These are phyloP conservation scores for Tenthredo scrophulariae DNA, from an alignment of 2,888 invertebrate species.

Conservation along the genomic window DNA sequence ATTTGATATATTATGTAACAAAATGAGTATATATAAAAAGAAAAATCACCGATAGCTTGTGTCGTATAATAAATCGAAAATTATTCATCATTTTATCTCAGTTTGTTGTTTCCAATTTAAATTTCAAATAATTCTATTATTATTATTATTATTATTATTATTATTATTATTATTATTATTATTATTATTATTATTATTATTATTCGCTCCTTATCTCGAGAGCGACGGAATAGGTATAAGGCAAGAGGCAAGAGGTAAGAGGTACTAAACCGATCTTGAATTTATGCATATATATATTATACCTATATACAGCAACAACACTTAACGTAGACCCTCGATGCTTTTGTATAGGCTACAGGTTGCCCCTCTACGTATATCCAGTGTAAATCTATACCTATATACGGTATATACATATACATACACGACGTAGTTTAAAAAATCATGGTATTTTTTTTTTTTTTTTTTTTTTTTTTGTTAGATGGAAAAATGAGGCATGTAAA, in stretches of 20 bases:
- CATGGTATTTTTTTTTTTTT: no score
- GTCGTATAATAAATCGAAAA: not conserved
- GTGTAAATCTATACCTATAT: not conserved
- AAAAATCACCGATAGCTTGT: not conserved
- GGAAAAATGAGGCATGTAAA: not conserved
- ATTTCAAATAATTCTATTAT: not conserved
- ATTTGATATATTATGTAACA: no score
- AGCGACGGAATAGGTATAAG: not conserved
- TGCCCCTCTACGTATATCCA: slow-evolving; percentile 20
- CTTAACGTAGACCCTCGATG: slow-evolving; percentile 21
- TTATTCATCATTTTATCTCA: not conserved
- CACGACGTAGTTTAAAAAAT: not conserved
- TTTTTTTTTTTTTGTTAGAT: no score
- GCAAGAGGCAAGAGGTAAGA: not conserved
- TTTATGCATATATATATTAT: not conserved
- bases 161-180: no score
- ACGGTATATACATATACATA: not conserved
- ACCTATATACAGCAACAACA: not conserved
- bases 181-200: not conserved
- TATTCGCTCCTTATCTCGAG: not conserved
- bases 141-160: no score
- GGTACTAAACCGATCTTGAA: slow-evolving; percentile 8
- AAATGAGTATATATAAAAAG: not conserved
- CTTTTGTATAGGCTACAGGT: slow-evolving; percentile 48
- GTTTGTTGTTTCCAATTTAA: not conserved